Base-by-base conservation (phyloP, 1,140 invertebrate species). In the Globodera rostochiensis region DNA sequence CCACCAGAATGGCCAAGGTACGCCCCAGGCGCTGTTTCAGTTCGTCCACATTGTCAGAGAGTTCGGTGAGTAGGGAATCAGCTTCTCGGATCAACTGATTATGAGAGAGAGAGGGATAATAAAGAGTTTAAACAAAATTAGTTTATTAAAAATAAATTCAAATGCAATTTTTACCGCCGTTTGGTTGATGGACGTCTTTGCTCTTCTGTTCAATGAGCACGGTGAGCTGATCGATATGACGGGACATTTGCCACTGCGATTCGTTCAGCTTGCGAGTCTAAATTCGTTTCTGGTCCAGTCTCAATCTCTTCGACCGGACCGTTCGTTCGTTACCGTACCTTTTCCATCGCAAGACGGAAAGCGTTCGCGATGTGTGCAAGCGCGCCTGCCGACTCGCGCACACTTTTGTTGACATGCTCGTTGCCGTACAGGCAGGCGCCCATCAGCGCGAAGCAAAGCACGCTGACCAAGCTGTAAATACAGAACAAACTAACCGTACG, bases 21-120 rank as follows among this genome's bases (percentile, higher is more conserved):
- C 67, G 73, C 11, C 47, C 47, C 60, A 81, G 73, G 36, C 73
- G 69, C 36, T 82, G 66, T n/a, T 49, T 79, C n/a, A 82, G n/a
- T 36, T 82, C 79, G 19, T 82, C 81, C 66, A 82, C 50, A 82
- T 82, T 79, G 45, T 82, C 81, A 4, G 81, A 82, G 9, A 82
- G 45, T 46, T 57, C 77, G 11, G 81, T 82, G n/a, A 82, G 60
- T n/a, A 82, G 70, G 25, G 76, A 60, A 53, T 82, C 81, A 7
- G 70, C 79, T 15, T 82, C 81, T 50, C 81, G 80, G 6, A 82
- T 57, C 64, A 49, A 25, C 81, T 82, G 47, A 69, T 50, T 50
- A 50, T 5, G n/a, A n/a, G n/a, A n/a, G n/a, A n/a, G n/a, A 36
- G 2, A 36, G 36, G 2, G 36, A 36, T 36, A 36, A 36, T 36